phyloP scores from a whole-genome alignment of 2,888 invertebrate species.

The Drosophila birchii region DNA sequence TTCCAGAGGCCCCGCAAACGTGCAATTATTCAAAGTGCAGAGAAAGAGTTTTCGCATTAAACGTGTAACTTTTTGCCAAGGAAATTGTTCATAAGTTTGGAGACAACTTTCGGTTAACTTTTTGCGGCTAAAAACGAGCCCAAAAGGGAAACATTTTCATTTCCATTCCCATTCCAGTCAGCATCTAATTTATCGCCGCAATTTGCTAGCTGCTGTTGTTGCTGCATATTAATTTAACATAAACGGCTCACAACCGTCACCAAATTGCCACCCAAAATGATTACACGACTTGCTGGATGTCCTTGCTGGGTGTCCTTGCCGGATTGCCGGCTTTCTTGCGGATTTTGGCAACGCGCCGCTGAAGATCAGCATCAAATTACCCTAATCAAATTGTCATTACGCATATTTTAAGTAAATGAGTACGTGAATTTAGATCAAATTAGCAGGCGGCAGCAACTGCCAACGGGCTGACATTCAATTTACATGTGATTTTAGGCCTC shows the following conservation, averaged over 20 bases:
- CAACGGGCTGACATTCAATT: conserved; percentile 43
- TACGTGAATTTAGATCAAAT: conserved; percentile 74
- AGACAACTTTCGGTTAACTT: conserved; percentile 67
- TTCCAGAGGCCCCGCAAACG: conserved; percentile 49
- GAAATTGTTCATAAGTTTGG: conserved; percentile 67
- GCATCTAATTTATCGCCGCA: conserved; percentile 72
- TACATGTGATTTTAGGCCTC: conserved; percentile 34
- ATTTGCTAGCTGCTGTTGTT: conserved; percentile 60
- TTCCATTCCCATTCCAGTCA: conserved; percentile 52
- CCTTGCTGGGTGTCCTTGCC: conserved; percentile 28
- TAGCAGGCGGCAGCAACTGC: conserved; percentile 39
- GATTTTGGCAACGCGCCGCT: conserved; percentile 38
- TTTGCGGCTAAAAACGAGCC: conserved; percentile 25
- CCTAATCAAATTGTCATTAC: conserved; percentile 79
- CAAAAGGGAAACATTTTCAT: conserved; percentile 38
- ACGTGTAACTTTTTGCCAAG: conserved; percentile 45
- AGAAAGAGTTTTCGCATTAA: conserved; percentile 53
- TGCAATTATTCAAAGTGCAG: conserved; percentile 77
- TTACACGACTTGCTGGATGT: conserved; percentile 51
- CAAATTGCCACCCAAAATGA: conserved; percentile 65
- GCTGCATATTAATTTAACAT: conserved; percentile 79
- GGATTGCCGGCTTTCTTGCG: conserved; percentile 26
- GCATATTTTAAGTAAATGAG: conserved; percentile 79
- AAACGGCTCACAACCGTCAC: conserved; percentile 68
- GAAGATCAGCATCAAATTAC: conserved; percentile 77